Evolutionary conservation across 2,797 vertebrate genomes (phyloP).

Genomic region (Helarctos malayanus): DNA sequence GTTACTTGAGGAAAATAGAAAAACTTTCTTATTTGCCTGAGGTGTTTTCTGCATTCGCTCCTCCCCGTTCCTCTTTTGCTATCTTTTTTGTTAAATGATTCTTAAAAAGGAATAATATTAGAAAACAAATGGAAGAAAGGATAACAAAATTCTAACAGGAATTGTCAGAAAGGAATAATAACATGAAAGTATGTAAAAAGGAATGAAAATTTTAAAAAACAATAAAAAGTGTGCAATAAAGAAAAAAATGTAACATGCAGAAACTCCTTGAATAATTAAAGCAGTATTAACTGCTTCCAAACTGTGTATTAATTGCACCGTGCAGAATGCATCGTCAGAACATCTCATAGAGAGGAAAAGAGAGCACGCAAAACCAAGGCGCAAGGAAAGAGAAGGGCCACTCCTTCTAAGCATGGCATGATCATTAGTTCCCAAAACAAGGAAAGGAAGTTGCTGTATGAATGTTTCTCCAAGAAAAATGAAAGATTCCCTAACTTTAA

Average conservation of each 20-base stretch:
- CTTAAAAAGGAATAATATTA: not conserved
- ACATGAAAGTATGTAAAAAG: not conserved
- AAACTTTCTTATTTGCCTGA: not conserved
- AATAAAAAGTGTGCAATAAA: not conserved
- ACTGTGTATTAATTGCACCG: not conserved
- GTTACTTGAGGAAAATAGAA: not conserved
- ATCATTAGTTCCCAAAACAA: slow-evolving; percentile 40
- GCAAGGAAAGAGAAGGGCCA: not conserved
- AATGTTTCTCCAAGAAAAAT: slow-evolving; percentile 60
- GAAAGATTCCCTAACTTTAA: not conserved
- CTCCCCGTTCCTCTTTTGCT: not conserved
- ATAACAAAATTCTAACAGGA: slow-evolving; percentile 26
- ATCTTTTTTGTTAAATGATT: not conserved
- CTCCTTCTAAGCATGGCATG: not conserved
- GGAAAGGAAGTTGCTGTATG: slow-evolving; percentile 1
- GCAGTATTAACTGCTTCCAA: not conserved
- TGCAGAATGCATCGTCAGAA: not conserved
- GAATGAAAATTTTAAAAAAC: not conserved
- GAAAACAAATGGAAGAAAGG: not conserved
- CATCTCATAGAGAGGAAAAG: not conserved
- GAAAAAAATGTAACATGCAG: not conserved
- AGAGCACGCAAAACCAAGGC: not conserved
- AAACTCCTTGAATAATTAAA: not conserved
- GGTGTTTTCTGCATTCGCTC: not conserved
- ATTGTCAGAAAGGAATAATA: slow-evolving; percentile 5